A percentile compares a stretch with the other conserved stretches of the same genome.
These are phyloP conservation scores for Ophion ellenae DNA, from an alignment of 2,888 invertebrate species.

Conservation along the genomic window DNA sequence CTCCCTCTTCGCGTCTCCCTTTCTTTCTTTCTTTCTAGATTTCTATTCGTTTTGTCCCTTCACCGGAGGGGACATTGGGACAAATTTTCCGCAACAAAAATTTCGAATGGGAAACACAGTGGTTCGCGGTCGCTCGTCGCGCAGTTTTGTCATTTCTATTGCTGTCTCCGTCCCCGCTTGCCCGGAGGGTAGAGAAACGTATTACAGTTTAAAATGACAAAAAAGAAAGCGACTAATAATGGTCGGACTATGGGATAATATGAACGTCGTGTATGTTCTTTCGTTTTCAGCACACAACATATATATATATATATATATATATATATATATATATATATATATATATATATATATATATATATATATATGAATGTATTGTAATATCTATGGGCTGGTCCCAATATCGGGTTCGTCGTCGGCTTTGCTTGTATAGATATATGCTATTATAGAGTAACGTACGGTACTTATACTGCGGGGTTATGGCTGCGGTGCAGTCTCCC, in stretches of 20 bases:
- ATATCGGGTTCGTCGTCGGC: constrained; percentile 70
- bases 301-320: background rate
- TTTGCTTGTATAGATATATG: constrained; percentile 25
- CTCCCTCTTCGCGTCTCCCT: constrained; percentile 45
- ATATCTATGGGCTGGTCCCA: constrained; percentile 69
- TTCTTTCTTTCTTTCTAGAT: constrained; percentile 46
- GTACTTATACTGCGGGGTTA: constrained; percentile 45
- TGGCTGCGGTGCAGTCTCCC: constrained; percentile 75
- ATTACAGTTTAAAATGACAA: constrained; percentile 82
- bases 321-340: background rate
- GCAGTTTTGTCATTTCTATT: constrained; percentile 48
- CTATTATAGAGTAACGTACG: constrained; percentile 35
- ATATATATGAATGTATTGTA: constrained; percentile 23
- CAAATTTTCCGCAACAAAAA: constrained; percentile 83
- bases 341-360: background rate
- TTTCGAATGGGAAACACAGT: constrained; percentile 79
- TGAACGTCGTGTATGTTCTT: constrained; percentile 62
- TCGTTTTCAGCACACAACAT: constrained; percentile 1
- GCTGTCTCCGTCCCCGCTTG: constrained; percentile 26
- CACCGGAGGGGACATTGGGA: constrained; percentile 76
- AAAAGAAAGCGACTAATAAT: constrained; percentile 79
- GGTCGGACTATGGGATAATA: constrained; percentile 78
- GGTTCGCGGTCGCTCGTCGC: constrained; percentile 67
- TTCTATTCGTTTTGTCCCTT: constrained; percentile 57
- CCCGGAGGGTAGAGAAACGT: constrained; percentile 77